Percentiles rank a stretch among this genome's conserved stretches.
Evolutionary conservation across 2,113 vertebrate genomes (phyloP).

Genomic region (Albula glossodonta): DNA sequence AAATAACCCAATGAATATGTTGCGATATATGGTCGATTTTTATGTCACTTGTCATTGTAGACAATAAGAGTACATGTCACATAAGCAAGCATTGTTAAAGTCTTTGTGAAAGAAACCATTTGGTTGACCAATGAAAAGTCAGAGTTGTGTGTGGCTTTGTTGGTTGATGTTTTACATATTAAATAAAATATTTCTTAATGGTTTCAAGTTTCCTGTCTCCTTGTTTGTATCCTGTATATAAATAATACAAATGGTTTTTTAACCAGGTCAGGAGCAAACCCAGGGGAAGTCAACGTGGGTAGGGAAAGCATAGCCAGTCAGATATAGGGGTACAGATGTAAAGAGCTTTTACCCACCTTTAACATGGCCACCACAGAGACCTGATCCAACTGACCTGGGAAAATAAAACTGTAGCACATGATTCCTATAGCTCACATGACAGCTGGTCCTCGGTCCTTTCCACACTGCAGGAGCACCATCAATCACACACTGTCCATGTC

Average conservation of each 20-base stretch:
- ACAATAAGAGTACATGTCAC: background rate
- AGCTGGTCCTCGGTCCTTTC: too few species aligned
- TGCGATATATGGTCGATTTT: background rate
- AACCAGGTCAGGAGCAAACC: too few species aligned
- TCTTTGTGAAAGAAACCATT: background rate
- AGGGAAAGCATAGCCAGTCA: too few species aligned
- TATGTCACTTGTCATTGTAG: background rate
- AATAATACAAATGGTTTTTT: background rate
- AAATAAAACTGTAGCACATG: too few species aligned
- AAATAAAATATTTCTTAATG: constrained; percentile 6
- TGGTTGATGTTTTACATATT: background rate
- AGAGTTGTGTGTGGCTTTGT: background rate
- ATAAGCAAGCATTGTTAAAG: background rate
- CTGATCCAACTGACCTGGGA: too few species aligned
- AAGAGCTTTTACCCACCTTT: too few species aligned
- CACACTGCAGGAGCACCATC: too few species aligned
- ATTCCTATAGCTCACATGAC: too few species aligned
- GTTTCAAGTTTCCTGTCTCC: background rate
- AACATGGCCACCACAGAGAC: too few species aligned
- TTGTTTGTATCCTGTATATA: background rate
- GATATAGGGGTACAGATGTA: too few species aligned
- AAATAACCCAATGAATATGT: background rate
- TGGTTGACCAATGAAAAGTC: background rate
- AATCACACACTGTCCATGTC: too few species aligned
- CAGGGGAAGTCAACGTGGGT: too few species aligned